Conservation (phyloP, 2,888 invertebrate species). For the Euzetes globulus region DNA sequence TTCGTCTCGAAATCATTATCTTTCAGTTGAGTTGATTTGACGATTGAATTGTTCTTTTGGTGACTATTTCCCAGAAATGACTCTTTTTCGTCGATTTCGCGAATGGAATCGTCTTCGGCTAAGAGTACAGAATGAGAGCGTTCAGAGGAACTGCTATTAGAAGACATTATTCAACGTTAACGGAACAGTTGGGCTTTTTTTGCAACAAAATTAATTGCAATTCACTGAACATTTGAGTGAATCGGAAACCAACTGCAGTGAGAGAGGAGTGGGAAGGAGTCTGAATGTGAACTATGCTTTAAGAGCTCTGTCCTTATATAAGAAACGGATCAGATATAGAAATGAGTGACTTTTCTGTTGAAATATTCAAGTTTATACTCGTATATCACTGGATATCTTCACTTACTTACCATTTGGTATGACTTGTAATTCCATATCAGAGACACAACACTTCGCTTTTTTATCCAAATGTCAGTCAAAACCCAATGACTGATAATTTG, state of each 20-base stretch:
- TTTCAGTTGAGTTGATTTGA: background rate
- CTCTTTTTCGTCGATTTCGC: background rate
- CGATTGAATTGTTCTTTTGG: background rate
- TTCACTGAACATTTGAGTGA: too few species aligned
- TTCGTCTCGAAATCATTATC: background rate
- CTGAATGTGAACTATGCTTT: too few species aligned
- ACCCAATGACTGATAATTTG: background rate
- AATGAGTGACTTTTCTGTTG: too few species aligned
- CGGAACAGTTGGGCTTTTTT: too few species aligned
- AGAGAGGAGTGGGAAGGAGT: too few species aligned
- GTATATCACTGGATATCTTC: constrained; percentile 14
- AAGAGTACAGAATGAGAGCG: background rate
- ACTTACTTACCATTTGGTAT: constrained; percentile 27
- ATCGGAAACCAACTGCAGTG: too few species aligned
- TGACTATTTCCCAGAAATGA: background rate
- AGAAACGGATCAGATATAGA: too few species aligned
- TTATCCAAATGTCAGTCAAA: background rate
- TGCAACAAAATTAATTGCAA: too few species aligned
- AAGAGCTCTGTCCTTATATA: too few species aligned
- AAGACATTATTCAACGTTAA: too few species aligned
- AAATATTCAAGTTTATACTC: too few species aligned
- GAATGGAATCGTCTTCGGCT: background rate
- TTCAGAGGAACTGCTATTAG: background rate
- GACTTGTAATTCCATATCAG: constrained; percentile 29
- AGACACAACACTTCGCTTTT: background rate